phyloP scores from a whole-genome alignment of 2,888 invertebrate genomes.

The Calameuta pallipes region DNA sequence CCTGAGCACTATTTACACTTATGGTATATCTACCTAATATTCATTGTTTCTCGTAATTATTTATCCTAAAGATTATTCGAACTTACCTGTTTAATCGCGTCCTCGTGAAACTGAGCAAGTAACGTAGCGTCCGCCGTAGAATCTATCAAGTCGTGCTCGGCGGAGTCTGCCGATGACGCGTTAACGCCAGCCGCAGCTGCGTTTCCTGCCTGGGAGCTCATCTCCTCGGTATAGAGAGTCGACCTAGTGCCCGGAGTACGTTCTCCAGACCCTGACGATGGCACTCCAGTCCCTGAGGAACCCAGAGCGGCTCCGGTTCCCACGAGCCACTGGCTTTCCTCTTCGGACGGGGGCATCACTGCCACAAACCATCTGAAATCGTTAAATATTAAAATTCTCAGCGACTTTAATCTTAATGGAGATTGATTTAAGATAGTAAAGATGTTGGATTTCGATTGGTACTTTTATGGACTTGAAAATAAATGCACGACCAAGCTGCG shows the following conservation, averaged over 20 bases:
- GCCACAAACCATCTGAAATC: constrained; percentile 59
- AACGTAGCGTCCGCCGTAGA: constrained; percentile 71
- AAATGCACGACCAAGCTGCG: background rate
- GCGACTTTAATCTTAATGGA: background rate
- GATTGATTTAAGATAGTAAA: background rate
- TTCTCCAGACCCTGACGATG: constrained; percentile 39
- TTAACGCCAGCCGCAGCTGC: constrained; percentile 46
- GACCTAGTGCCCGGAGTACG: constrained; percentile 46
- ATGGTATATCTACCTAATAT: background rate
- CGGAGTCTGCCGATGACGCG: constrained; percentile 57
- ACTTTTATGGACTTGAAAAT: background rate
- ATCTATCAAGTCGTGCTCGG: constrained; percentile 69
- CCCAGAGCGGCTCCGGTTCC: constrained; percentile 50
- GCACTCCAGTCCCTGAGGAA: constrained; percentile 39
- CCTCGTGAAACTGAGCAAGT: constrained; percentile 81
- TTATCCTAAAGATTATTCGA: background rate
- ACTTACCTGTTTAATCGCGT: constrained; percentile 76
- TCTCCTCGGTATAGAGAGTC: constrained; percentile 66
- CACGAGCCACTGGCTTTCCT: constrained; percentile 69
- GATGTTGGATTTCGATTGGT: background rate
- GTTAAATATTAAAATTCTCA: constrained; percentile 9
- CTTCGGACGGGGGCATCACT: constrained; percentile 72
- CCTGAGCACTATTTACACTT: background rate
- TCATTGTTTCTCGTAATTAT: background rate
- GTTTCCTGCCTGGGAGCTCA: constrained; percentile 58